Base-by-base conservation (phyloP, 2,113 vertebrate species). In the Mesitornis unicolor region DNA sequence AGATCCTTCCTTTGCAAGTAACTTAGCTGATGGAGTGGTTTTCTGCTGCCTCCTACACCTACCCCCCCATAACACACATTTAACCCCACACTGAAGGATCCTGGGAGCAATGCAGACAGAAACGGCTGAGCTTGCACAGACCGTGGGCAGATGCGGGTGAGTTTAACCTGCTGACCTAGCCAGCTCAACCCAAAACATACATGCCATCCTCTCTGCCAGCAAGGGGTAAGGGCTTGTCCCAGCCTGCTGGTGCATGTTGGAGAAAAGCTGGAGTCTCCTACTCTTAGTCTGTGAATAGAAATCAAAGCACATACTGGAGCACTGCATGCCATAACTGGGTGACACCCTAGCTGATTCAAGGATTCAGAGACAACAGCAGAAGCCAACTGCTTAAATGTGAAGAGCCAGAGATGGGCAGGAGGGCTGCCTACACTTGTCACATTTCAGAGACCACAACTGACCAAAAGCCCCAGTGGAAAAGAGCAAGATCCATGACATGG, bases 241-340 rank as follows among this genome's bases (percentile, higher is more conserved):
- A 68, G 60, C 25, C 65, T 33, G 13, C 29, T 68, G n/a, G 36
- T 51, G 31, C 26, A 15, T 3, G 1, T 31, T 21, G 13, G 18
- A 35, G 42, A 74, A 74, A 84, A 51, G 48, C 8, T 10, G 16
- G 24, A 78, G 29, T 18, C 11, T 79, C n/a, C 16, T 50, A 59
- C 24, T 35, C 67, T 47, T 40, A 61, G 28, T 26, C 21, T 42
- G 13, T 50, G 35, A 63, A 63, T 24, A 69, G 60, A 80, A 53
- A 59, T 16, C 61, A 53, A 74, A 84, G 73, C 22, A 42, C 12
- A 13, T 14, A 25, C 51, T 9, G 43, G 42, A 57, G 31, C n/a
- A 36, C 33, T 36, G 29, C 8, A 13, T 42, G 31, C n/a, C 10
- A 0, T 53, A 71, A 67, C 38, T 14, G 0, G 0, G 25, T 42